Base-by-base conservation (phyloP, 2,797 vertebrate species). In the Falco rusticolus region DNA sequence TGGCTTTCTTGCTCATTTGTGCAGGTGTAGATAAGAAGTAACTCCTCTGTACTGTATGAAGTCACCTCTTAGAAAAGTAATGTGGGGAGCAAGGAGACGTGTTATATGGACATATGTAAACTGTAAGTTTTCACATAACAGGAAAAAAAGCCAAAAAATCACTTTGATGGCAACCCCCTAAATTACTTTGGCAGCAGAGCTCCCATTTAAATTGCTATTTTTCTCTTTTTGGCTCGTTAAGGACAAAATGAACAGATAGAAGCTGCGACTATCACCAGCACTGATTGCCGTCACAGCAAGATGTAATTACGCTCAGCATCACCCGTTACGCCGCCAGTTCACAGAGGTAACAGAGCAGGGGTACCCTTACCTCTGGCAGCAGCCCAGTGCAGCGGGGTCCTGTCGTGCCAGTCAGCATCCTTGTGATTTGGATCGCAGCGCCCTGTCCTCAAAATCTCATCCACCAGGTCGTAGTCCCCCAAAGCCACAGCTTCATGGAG, bases 331-430 rank as follows among this genome's bases (percentile, higher is more conserved):
- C 69, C 0, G 2, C 13, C 1, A 1, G 3, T 22, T 63, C 5
- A 3, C 50, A 56, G 64, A 31, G 15, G 8, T 18, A 87, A 57
- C 31, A 80, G n/a, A 45, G 48, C 25, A 64, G 7, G 43, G 20
- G 13, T 48, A 22, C 10, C 31, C 76, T 91, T 93, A 99, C 99
- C 99, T 98, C 96, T 98, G 15, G 98, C 98, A 26, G 99, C 98
- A 13, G 99, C 99, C 99, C 99, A 99, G 97, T 99, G 99, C 26
- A 99, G 98, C 0, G 99, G 98, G 0, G 99, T 99, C 96, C 98
- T 98, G 95, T 97, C 96, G 48, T 98, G 98, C 99, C 99, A 99
- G 96, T 99, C 98, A 0, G 93, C 25, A 56, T 99, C 99, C 91
- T 98, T 99, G 70, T 98, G 96, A 89, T 99, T 99, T 17, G 98